These are phyloP conservation scores for Enteromius unitaeniatus DNA, from an alignment of 2,797 vertebrate genomes.

Conservation along the genomic window DNA sequence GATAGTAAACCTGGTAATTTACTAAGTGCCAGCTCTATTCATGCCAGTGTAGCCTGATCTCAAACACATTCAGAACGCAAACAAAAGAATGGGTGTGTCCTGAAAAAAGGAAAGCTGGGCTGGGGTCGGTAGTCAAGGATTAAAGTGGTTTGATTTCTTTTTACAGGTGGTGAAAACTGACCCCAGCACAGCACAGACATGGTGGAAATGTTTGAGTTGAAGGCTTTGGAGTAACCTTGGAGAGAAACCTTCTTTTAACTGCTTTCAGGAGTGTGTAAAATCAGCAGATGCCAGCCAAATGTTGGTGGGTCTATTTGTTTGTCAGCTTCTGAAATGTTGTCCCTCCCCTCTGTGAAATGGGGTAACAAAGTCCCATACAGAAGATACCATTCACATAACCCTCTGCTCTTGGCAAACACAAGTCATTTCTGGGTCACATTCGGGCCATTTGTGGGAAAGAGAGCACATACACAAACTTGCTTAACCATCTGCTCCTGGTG, in stretches of 20 bases:
- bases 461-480: constrained; percentile 41
- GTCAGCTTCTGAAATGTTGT: constrained; percentile 27
- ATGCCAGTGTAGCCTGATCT: constrained; percentile 51
- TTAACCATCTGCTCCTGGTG: constrained; percentile 60
- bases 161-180: constrained; percentile 12
- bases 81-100: constrained; percentile 56
- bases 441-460: constrained; percentile 53
- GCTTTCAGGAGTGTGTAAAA: constrained; percentile 23
- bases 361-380: not conserved
- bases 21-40: constrained; percentile 50
- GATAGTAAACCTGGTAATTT: constrained; percentile 47
- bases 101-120: constrained; percentile 7
- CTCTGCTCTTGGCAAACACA: constrained; percentile 22
- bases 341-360: constrained; percentile 37
- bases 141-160: constrained; percentile 37
- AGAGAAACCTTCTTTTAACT: constrained; percentile 19
- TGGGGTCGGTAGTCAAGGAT: not conserved
- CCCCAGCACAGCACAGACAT: not conserved
- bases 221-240: not conserved
- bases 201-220: not conserved
- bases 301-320: constrained; percentile 38
- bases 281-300: constrained; percentile 54
- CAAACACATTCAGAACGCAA: constrained; percentile 39
- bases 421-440: constrained; percentile 52
- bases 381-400: constrained; percentile 21